Conservation (phyloP, 2,797 vertebrate genomes). For the Amblyraja radiata region DNA sequence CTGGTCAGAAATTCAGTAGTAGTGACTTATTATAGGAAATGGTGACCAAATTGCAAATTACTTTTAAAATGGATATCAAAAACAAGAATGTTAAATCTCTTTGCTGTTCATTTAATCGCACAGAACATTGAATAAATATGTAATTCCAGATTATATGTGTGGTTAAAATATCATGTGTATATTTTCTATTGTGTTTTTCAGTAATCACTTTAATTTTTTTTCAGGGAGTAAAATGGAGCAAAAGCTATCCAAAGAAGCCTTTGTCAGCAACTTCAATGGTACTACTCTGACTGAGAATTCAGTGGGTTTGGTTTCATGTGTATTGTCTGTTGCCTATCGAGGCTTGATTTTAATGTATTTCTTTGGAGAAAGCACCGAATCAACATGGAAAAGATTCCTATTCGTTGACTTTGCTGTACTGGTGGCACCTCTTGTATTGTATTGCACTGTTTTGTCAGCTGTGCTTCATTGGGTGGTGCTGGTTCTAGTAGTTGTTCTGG, state of each 20-base stretch:
- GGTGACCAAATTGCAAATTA: background rate
- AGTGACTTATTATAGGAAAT: background rate
- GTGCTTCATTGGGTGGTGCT: slow-evolving; percentile 55
- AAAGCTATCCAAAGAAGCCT: slow-evolving; percentile 75
- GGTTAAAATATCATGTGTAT: background rate
- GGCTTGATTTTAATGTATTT: slow-evolving; percentile 69
- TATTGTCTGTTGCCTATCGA: slow-evolving; percentile 70
- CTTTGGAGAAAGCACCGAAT: slow-evolving; percentile 50
- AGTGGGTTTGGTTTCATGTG: slow-evolving; percentile 65
- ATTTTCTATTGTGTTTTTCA: background rate
- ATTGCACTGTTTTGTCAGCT: slow-evolving; percentile 71
- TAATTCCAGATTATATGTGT: background rate
- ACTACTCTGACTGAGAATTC: slow-evolving; percentile 77
- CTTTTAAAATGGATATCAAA: background rate
- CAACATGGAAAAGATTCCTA: slow-evolving; percentile 57
- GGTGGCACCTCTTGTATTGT: slow-evolving; percentile 70
- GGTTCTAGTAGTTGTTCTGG: slow-evolving; percentile 48
- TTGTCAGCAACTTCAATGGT: slow-evolving; percentile 83
- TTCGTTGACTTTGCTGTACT: slow-evolving; percentile 73
- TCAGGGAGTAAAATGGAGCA: slow-evolving; percentile 63
- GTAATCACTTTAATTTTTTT: background rate
- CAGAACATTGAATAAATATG: background rate
- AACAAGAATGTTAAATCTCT: background rate
- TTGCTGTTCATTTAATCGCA: background rate
- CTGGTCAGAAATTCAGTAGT: background rate